A percentile compares a stretch with the other conserved stretches of the same genome.
Conservation (phyloP, 2,888 invertebrate genomes). For the Siphonodentalium dalli region DNA sequence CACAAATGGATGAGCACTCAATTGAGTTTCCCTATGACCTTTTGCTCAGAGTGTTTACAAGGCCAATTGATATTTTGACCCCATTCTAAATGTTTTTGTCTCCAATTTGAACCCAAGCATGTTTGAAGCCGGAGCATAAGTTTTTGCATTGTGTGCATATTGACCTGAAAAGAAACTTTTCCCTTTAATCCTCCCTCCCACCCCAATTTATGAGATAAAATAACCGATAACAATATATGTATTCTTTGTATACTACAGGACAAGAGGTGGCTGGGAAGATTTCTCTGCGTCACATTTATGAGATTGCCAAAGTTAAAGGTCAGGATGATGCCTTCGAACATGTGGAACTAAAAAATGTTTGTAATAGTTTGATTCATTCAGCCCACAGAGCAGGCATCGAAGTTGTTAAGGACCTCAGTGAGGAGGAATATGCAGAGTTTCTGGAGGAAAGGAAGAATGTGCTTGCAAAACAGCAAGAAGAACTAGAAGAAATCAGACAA, state of each 20-base stretch:
- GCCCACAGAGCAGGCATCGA: constrained; percentile 86
- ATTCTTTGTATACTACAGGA: constrained; percentile 67
- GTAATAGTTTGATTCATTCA: constrained; percentile 78
- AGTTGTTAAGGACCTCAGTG: constrained; percentile 78
- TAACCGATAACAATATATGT: too few relatives aligned
- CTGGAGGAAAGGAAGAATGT: constrained; percentile 76
- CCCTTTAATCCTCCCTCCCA: too few relatives aligned
- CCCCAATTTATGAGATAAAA: too few relatives aligned
- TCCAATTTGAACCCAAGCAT: too few relatives aligned
- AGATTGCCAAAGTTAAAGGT: constrained; percentile 96
- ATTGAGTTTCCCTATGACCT: too few relatives aligned
- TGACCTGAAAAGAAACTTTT: too few relatives aligned
- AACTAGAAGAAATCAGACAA: constrained; percentile 83
- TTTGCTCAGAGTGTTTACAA: too few relatives aligned
- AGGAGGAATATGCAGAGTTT: constrained; percentile 81
- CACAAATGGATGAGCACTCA: too few relatives aligned
- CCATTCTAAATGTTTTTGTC: too few relatives aligned
- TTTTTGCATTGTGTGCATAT: too few relatives aligned
- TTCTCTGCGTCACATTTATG: constrained; percentile 93
- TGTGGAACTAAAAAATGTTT: constrained; percentile 69
- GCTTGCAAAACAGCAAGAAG: constrained; percentile 78
- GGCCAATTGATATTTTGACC: too few relatives aligned
- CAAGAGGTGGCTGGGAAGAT: constrained; percentile 85
- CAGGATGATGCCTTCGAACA: constrained; percentile 74
- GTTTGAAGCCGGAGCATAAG: too few relatives aligned